A percentile compares a stretch with the other conserved stretches of the same genome.
Evolutionary conservation across 2,888 invertebrate species (phyloP).

Genomic region (Nomada ferruginata): DNA sequence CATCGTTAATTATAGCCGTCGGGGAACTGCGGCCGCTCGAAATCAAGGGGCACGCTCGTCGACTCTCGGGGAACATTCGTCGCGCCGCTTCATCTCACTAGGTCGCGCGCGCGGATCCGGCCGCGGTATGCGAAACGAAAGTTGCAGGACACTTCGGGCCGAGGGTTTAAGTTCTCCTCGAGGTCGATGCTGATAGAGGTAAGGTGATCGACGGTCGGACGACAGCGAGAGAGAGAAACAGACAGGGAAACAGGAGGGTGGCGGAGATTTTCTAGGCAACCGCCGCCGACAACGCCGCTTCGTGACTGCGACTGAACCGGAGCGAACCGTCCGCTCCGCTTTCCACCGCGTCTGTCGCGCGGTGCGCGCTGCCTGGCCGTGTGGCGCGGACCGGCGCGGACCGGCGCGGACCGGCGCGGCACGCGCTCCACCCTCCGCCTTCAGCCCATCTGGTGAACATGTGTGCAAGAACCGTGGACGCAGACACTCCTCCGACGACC

Average conservation of each 20-base stretch:
- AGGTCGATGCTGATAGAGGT: not conserved
- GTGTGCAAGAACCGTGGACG: slow-evolving; percentile 35
- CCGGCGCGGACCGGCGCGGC: slow-evolving; percentile 19
- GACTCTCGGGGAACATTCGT: slow-evolving; percentile 18
- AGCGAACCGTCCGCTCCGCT: slow-evolving; percentile 3
- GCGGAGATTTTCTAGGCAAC: not conserved
- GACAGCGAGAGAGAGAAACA: not conserved
- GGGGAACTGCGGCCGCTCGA: not conserved
- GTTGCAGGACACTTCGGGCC: not conserved
- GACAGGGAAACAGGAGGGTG: not conserved
- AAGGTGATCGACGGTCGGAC: not conserved
- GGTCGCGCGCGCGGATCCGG: not conserved
- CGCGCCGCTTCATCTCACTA: slow-evolving; percentile 11
- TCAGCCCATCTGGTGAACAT: slow-evolving; percentile 43
- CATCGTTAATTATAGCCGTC: slow-evolving; percentile 33
- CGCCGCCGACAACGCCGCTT: slow-evolving; percentile 68
- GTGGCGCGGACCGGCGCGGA: slow-evolving; percentile 22
- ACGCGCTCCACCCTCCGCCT: slow-evolving; percentile 18
- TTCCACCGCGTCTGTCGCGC: slow-evolving; percentile 22
- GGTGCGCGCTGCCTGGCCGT: slow-evolving; percentile 51
- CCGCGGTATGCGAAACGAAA: no score
- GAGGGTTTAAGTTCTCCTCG: slow-evolving; percentile 4
- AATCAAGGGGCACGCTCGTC: not conserved
- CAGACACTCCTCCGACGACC: not conserved
- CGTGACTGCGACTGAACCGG: slow-evolving; percentile 76